Conservation (phyloP, 2,797 vertebrate species). For the Podarcis siculus region DNA sequence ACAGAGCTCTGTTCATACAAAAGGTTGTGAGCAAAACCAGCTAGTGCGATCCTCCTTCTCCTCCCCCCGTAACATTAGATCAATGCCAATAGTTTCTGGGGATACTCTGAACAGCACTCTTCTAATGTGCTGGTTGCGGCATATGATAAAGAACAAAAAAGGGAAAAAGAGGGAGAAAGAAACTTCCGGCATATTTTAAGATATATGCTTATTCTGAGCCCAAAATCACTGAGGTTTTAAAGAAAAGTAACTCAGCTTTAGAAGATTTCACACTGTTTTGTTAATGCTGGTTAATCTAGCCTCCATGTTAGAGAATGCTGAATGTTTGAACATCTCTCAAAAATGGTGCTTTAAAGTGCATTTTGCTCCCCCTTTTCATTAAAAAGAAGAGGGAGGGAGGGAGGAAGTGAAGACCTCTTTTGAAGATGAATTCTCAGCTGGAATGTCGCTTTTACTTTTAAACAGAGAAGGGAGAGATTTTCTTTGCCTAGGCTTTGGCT, state of each 20-base stretch:
- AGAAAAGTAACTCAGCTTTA: conserved; percentile 34
- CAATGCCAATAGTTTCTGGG: too few relatives aligned
- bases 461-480: conserved; percentile 48
- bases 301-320: conserved; percentile 45
- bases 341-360: conserved; percentile 57
- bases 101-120: not conserved
- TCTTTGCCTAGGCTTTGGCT: conserved; percentile 54
- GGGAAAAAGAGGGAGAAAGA: too few relatives aligned
- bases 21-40: not conserved
- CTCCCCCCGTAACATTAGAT: not conserved
- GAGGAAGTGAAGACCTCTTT: conserved; percentile 37
- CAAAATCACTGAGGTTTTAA: conserved; percentile 33
- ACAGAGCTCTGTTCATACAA: not conserved
- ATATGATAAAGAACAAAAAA: conserved; percentile 2
- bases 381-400: not conserved
- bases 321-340: conserved; percentile 58
- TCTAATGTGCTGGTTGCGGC: not conserved
- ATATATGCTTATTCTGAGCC: conserved; percentile 27
- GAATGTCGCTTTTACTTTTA: conserved; percentile 60
- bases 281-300: conserved; percentile 37
- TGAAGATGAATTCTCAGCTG: conserved; percentile 67
- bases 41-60: not conserved
- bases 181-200: conserved; percentile 28
- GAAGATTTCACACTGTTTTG: conserved; percentile 43
- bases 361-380: conserved; percentile 54